phyloP scores from a whole-genome alignment of 2,797 vertebrate species.

The Urophycis tenuis region DNA sequence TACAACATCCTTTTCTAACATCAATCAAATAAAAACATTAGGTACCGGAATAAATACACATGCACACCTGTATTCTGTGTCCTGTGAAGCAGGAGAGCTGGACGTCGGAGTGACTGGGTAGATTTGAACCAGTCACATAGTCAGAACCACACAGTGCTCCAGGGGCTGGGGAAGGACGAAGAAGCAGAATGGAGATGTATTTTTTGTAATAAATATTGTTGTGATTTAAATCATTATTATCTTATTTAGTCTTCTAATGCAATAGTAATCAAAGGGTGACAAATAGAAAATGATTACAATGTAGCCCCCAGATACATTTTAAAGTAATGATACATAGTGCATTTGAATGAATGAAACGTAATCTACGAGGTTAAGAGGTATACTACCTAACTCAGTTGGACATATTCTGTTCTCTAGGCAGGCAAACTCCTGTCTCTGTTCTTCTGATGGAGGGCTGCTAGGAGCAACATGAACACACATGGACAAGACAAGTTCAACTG shows the following conservation, averaged over 20 bases:
- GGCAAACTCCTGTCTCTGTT: conserved; percentile 71
- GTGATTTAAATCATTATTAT: not conserved
- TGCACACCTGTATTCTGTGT: conserved; percentile 84
- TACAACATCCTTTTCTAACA: not conserved
- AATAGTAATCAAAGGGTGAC: not conserved
- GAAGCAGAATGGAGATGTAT: not conserved
- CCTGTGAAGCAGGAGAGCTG: conserved; percentile 91
- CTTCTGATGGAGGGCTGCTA: conserved; percentile 71
- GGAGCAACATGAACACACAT: conserved; percentile 59
- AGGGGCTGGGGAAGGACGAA: conserved; percentile 18
- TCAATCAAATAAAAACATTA: not conserved
- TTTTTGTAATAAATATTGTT: not conserved
- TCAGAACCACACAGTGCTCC: conserved; percentile 71
- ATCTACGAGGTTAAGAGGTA: not conserved
- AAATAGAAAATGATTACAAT: no score
- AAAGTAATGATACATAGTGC: no score
- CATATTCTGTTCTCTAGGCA: conserved; percentile 72
- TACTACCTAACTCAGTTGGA: conserved; percentile 65
- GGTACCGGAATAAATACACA: not conserved
- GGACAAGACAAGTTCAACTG: conserved; percentile 11
- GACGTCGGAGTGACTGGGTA: conserved; percentile 90
- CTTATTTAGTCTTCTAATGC: not conserved
- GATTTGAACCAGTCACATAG: conserved; percentile 88
- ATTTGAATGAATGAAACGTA: no score
- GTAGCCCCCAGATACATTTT: no score